Conservation (phyloP, 2,113 vertebrate genomes). For the Grantiella picta region DNA sequence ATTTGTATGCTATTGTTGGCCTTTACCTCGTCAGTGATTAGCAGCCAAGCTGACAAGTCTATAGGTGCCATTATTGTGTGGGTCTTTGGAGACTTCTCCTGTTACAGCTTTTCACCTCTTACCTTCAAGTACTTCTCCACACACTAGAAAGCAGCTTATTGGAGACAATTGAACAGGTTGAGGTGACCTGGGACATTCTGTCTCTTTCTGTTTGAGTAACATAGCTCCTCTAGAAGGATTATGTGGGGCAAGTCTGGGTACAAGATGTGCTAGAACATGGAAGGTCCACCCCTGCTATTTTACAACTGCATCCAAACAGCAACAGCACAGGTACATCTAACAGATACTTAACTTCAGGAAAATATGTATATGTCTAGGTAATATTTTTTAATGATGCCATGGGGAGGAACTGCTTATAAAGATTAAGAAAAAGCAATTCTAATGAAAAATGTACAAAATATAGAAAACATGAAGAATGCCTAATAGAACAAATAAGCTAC, state of each 20-base stretch:
- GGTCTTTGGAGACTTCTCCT: background rate
- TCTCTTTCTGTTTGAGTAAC: background rate
- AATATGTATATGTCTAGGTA: background rate
- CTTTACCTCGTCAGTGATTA: background rate
- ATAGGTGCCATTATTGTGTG: background rate
- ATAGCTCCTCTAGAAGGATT: background rate
- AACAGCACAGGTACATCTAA: background rate
- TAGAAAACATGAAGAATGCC: background rate
- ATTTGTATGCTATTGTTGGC: background rate
- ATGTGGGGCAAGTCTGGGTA: background rate
- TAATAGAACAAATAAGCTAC: background rate
- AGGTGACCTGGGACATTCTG: background rate
- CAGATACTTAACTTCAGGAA: background rate
- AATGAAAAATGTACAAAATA: background rate
- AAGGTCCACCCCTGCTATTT: background rate
- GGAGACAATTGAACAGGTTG: background rate
- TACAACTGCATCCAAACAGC: background rate
- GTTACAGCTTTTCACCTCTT: background rate
- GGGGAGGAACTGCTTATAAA: background rate
- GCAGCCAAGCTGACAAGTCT: background rate
- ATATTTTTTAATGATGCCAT: background rate
- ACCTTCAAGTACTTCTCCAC: background rate
- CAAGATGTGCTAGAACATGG: background rate
- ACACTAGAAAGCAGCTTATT: background rate
- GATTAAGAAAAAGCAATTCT: background rate